Evolutionary conservation across 2,797 vertebrate genomes (phyloP).

Genomic region (Mus minutoides): DNA sequence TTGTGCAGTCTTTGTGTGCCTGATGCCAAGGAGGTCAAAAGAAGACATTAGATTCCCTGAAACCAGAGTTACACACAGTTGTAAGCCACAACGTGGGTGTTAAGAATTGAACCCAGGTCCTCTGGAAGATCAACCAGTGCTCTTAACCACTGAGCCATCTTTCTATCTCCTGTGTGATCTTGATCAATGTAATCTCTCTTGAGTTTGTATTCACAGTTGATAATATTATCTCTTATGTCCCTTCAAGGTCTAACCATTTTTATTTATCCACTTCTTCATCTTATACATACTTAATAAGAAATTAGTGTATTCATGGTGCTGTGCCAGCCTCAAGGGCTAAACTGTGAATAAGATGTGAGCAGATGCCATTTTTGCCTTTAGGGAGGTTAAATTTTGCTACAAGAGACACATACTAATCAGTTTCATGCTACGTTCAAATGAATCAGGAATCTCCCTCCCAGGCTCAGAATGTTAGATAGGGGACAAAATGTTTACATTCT

Average conservation of each 20-base stretch:
- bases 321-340: neutral
- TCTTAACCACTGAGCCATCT: neutral
- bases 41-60: neutral
- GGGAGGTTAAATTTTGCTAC: slow-evolving; percentile 15
- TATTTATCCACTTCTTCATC: slow-evolving; percentile 19
- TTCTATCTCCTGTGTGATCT: neutral
- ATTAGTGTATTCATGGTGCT: neutral
- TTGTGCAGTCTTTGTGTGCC: neutral
- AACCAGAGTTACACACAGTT: neutral
- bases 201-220: neutral
- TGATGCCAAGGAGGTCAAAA: neutral
- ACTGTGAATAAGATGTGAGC: neutral
- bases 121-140: neutral
- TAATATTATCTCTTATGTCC: neutral
- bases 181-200: neutral
- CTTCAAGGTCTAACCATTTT: neutral
- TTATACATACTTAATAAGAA: neutral
- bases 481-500: neutral
- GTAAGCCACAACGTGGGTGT: neutral
- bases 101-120: neutral
- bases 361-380: neutral
- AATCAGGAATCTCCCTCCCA: slow-evolving; percentile 5
- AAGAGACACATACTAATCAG: neutral
- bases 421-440: neutral
- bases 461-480: neutral